Evolutionary conservation across 2,888 invertebrate species (phyloP).

Genomic region (Apamea crenata): DNA sequence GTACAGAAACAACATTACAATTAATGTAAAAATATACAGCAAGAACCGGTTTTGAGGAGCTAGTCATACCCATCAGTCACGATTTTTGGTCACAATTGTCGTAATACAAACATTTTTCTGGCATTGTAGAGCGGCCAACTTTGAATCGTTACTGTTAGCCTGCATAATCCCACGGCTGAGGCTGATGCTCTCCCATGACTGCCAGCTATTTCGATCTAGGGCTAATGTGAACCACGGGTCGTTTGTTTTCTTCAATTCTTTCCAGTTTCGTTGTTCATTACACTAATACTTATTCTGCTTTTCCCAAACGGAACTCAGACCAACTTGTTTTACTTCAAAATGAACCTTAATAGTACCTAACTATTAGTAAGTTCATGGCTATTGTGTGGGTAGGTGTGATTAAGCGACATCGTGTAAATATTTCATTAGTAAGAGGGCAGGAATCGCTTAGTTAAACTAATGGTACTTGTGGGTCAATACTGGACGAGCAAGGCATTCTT

Average conservation of each 20-base stretch:
- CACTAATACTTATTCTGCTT: background rate
- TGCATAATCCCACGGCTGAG: too few species aligned
- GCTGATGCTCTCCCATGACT: background rate
- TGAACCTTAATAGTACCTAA: background rate
- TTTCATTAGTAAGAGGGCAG: constrained; percentile 46
- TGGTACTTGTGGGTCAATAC: constrained; percentile 30
- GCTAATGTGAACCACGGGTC: background rate
- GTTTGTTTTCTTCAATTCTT: background rate
- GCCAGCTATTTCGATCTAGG: background rate
- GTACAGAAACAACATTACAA: background rate
- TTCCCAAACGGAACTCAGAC: too few species aligned
- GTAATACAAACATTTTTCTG: background rate
- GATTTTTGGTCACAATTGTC: background rate
- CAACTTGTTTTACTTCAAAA: background rate
- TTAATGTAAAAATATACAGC: background rate
- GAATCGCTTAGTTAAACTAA: constrained; percentile 47
- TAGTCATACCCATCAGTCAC: background rate
- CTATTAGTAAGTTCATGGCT: constrained; percentile 26
- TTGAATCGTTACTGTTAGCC: too few species aligned
- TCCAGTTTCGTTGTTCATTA: background rate
- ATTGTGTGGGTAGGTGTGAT: constrained; percentile 52
- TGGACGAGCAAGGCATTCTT: constrained; percentile 12
- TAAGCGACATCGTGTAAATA: constrained; percentile 56
- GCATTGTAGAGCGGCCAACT: too few species aligned
- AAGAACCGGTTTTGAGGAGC: background rate